Evolutionary conservation across 1,140 invertebrate genomes (phyloP).

Genomic region (Heliconius congener): DNA sequence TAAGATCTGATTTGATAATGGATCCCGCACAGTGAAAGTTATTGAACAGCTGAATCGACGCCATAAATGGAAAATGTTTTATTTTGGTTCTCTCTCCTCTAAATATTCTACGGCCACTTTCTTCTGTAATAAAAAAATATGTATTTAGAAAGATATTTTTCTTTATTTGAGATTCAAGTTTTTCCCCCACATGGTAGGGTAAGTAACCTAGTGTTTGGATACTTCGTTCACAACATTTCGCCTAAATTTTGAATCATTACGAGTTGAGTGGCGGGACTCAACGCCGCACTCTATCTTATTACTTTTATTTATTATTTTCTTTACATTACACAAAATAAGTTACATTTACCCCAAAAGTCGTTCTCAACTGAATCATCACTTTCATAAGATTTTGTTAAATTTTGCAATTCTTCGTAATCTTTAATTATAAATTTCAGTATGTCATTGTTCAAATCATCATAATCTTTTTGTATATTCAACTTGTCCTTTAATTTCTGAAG

Average conservation of each 20-base stretch:
- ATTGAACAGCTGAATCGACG: slow-evolving; percentile 63
- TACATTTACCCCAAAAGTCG: slow-evolving; percentile 57
- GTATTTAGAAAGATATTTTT: background rate
- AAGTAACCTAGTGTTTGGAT: too few relatives aligned
- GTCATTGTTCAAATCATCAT: slow-evolving; percentile 47
- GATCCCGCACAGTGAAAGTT: slow-evolving; percentile 66
- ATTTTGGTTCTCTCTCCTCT: slow-evolving; percentile 56
- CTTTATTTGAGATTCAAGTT: too few relatives aligned
- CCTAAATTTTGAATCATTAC: too few relatives aligned
- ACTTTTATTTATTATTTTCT: too few relatives aligned
- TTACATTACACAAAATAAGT: background rate
- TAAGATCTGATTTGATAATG: slow-evolving; percentile 56
- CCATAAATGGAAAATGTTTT: slow-evolving; percentile 68
- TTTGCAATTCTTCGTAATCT: background rate
- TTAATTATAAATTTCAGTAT: slow-evolving; percentile 43
- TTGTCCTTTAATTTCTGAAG: slow-evolving; percentile 47
- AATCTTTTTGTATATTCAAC: slow-evolving; percentile 36
- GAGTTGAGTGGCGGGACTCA: too few relatives aligned
- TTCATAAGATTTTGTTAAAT: slow-evolving; percentile 17
- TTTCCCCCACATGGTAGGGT: too few relatives aligned
- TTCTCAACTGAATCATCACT: slow-evolving; percentile 36
- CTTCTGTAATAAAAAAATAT: background rate
- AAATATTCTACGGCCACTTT: slow-evolving; percentile 56
- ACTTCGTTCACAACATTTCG: too few relatives aligned
- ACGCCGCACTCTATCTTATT: too few relatives aligned